These are phyloP conservation scores for Thymelicus sylvestris DNA, from an alignment of 2,888 invertebrate species.

Conservation along the genomic window DNA sequence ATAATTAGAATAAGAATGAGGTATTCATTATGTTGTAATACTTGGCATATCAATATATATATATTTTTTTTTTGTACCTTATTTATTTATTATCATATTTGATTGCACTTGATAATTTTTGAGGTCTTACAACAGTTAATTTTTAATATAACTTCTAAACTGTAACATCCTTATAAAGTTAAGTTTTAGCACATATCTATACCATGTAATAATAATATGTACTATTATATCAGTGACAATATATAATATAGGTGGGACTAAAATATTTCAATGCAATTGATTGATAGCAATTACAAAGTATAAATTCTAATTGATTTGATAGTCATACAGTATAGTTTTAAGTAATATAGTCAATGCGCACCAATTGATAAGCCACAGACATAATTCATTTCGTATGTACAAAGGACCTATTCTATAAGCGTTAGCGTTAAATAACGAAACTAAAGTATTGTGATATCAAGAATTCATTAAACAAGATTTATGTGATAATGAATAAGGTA, in stretches of 20 bases:
- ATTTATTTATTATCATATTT: conserved; percentile 21
- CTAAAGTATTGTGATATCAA: background rate
- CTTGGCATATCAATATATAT: conserved; percentile 20
- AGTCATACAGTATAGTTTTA: too few relatives aligned
- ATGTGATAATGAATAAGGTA: background rate
- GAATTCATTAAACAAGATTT: conserved; percentile 11
- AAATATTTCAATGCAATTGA: conserved; percentile 25
- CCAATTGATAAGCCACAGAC: conserved; percentile 15
- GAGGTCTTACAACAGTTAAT: conserved; percentile 17
- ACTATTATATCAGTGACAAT: conserved; percentile 8
- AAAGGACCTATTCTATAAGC: background rate
- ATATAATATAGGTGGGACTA: conserved; percentile 33
- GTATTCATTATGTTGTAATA: conserved; percentile 23
- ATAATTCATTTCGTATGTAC: background rate
- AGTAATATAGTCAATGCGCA: conserved; percentile 12
- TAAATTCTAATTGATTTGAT: background rate
- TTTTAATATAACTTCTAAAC: conserved; percentile 27
- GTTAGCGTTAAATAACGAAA: too few relatives aligned
- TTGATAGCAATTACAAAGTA: conserved; percentile 11
- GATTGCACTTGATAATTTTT: conserved; percentile 24
- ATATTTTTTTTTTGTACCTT: conserved; percentile 27
- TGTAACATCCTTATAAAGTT: conserved; percentile 23
- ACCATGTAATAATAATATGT: background rate
- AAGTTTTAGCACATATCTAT: conserved; percentile 21
- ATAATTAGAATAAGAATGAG: conserved; percentile 19